These are phyloP conservation scores for Eristalis pertinax DNA, from an alignment of 2,888 invertebrate species.

Conservation along the genomic window DNA sequence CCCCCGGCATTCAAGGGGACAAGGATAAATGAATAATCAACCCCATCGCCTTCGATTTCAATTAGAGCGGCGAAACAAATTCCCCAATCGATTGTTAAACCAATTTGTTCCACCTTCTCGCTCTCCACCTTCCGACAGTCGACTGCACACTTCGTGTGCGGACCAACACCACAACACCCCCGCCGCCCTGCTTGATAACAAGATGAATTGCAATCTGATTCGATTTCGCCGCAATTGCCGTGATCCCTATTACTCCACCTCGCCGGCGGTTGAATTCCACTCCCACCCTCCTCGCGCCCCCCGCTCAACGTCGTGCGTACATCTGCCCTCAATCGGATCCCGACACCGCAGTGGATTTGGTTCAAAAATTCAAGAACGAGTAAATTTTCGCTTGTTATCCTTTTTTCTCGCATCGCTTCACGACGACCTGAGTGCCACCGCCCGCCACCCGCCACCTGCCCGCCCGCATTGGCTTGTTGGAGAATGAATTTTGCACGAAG, in stretches of 20 bases:
- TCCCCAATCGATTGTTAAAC: conserved; percentile 57
- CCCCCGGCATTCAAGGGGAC: background rate
- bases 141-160: background rate
- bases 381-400: conserved; percentile 29
- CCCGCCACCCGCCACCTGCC: background rate
- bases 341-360: background rate
- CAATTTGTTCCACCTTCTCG: conserved; percentile 25
- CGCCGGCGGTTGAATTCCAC: conserved; percentile 12
- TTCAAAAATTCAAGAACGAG: conserved; percentile 57
- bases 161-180: conserved; percentile 59
- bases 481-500: conserved; percentile 40
- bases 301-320: background rate
- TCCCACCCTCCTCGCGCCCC: background rate
- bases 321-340: background rate
- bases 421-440: background rate
- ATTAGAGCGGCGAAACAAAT: conserved; percentile 41
- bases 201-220: conserved; percentile 71
- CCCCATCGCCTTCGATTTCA: conserved; percentile 20
- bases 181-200: conserved; percentile 27
- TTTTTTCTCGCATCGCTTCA: conserved; percentile 10
- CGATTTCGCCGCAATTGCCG: conserved; percentile 60
- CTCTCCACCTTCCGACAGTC: background rate
- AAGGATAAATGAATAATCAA: conserved; percentile 20
- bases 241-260: conserved; percentile 43
- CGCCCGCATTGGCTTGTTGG: conserved; percentile 33